A percentile compares a stretch with the other conserved stretches of the same genome.
Conservation (phyloP, 2,888 invertebrate species). For the Autographa gamma region DNA sequence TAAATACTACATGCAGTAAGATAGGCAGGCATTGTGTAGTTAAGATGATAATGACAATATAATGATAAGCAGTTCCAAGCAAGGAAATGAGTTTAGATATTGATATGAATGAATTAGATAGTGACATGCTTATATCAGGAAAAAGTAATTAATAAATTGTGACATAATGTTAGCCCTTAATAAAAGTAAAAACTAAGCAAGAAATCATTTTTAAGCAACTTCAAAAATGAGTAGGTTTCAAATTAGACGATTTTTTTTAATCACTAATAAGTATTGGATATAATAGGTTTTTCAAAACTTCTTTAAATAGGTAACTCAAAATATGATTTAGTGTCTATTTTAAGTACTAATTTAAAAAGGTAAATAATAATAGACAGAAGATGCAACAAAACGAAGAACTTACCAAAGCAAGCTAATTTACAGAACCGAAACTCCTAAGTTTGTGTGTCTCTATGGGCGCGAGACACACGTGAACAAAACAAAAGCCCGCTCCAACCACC, state of each 20-base stretch:
- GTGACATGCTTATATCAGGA: neutral
- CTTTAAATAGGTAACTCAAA: too few relatives aligned
- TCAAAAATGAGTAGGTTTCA: too few relatives aligned
- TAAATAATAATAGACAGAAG: constrained; percentile 17
- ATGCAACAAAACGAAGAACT: constrained; percentile 63
- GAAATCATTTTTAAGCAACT: too few relatives aligned
- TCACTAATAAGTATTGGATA: neutral
- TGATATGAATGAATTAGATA: neutral
- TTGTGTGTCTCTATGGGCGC: constrained; percentile 77
- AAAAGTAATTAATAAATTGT: too few relatives aligned
- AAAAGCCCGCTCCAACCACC: constrained; percentile 69
- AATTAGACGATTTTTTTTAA: too few relatives aligned
- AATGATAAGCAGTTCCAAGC: constrained; percentile 23
- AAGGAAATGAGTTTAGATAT: neutral
- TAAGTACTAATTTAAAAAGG: neutral
- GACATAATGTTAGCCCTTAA: too few relatives aligned
- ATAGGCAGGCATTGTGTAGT: constrained; percentile 18
- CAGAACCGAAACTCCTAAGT: constrained; percentile 73
- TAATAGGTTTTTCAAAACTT: neutral
- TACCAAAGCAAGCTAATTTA: constrained; percentile 68
- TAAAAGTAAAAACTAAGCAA: too few relatives aligned
- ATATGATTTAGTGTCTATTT: neutral
- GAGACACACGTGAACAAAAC: constrained; percentile 74
- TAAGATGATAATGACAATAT: constrained; percentile 33
- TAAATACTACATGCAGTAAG: constrained; percentile 20